A percentile compares a stretch with the other conserved stretches of the same genome.
Evolutionary conservation across 2,113 vertebrate species (phyloP).

Genomic region (Hypanus sabinus): DNA sequence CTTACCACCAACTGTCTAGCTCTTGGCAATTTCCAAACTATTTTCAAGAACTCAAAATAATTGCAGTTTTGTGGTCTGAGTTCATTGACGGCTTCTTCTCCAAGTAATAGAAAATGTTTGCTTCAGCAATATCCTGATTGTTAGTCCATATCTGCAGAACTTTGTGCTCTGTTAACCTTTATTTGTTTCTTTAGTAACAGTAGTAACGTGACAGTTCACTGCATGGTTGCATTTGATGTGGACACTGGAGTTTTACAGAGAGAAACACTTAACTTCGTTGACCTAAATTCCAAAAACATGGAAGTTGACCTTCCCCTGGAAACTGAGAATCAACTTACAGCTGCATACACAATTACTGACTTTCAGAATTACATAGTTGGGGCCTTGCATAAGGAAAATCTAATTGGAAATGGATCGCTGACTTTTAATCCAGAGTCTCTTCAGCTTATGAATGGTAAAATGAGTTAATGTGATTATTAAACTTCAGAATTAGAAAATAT

Average conservation of each 20-base stretch:
- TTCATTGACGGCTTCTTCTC: neutral
- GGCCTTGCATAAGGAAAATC: slow-evolving; percentile 65
- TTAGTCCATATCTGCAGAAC: neutral
- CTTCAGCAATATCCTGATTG: neutral
- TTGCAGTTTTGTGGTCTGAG: neutral
- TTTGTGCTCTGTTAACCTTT: neutral
- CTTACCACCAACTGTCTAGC: neutral
- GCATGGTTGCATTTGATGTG: slow-evolving; percentile 70
- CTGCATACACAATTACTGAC: slow-evolving; percentile 65
- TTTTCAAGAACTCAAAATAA: neutral
- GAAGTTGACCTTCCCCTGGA: slow-evolving; percentile 67
- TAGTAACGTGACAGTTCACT: slow-evolving; percentile 68
- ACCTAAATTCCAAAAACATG: slow-evolving; percentile 78
- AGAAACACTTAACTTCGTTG: slow-evolving; percentile 77
- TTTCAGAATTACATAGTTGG: slow-evolving; percentile 65
- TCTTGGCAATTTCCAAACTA: neutral
- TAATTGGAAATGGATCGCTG: slow-evolving; percentile 65
- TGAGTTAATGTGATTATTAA: neutral
- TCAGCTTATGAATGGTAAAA: slow-evolving; percentile 62
- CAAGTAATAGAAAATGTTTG: neutral
- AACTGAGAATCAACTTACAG: slow-evolving; percentile 63
- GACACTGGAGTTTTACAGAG: slow-evolving; percentile 61
- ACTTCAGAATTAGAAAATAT: neutral
- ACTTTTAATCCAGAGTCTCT: slow-evolving; percentile 59
- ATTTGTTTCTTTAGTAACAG: slow-evolving; percentile 46